Evolutionary conservation across 2,113 vertebrate genomes (phyloP).

Genomic region (Agelaius phoeniceus): DNA sequence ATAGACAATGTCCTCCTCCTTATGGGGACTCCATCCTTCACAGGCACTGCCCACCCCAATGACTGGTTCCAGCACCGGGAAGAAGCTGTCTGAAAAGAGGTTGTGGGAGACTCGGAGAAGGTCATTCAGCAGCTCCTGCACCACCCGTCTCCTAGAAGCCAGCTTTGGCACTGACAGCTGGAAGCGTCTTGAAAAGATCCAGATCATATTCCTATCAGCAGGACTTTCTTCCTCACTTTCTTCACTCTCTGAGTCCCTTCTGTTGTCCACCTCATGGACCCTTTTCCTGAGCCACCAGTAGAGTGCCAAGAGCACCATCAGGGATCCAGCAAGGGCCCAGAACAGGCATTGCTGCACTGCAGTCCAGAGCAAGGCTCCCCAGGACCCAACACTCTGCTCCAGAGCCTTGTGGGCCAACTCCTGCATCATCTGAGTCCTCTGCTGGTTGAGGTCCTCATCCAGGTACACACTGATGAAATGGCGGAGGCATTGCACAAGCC

Average conservation of each 20-base stretch:
- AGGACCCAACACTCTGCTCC: accelerated
- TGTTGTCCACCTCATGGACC: background rate
- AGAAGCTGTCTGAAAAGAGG: background rate
- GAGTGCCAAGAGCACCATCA: background rate
- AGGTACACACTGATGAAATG: background rate
- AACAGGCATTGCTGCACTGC: background rate
- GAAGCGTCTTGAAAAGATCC: background rate
- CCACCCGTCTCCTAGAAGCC: background rate
- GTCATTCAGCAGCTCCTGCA: background rate
- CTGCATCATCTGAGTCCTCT: background rate
- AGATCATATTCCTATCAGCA: background rate
- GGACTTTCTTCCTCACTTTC: background rate
- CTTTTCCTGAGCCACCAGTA: background rate
- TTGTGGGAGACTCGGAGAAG: background rate
- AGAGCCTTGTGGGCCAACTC: accelerated
- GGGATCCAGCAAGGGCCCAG: background rate
- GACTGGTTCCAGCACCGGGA: background rate
- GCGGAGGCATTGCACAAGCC: background rate
- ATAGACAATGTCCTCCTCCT: background rate
- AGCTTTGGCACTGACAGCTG: background rate
- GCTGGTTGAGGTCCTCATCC: too few species aligned
- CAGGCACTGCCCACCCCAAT: background rate
- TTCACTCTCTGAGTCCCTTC: background rate
- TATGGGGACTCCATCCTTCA: background rate
- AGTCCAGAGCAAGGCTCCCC: background rate